Base-by-base conservation (phyloP, 2,113 vertebrate genomes). In the Albula goreensis region DNA sequence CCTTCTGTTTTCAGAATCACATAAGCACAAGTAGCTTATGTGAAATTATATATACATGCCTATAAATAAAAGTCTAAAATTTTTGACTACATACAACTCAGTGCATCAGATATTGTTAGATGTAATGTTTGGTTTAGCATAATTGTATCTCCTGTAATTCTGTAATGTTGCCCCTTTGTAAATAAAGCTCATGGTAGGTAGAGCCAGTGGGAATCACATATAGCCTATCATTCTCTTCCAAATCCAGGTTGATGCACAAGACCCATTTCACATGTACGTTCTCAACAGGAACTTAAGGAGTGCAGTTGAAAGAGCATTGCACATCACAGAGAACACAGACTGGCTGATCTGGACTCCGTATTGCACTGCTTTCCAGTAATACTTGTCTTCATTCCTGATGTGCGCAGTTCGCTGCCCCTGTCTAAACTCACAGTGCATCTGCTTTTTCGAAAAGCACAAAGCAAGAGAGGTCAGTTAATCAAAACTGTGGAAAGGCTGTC, bases 381-480 rank as follows among this genome's bases (percentile, higher is more conserved):
- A 86, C 90, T 3, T 51, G 70, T 81, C 89, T 86, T 88, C 88
- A 92, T 92, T 93, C 90, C 91, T 93, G 91, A 93, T 92, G 93
- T 92, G 6, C 0, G 91, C 90, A 91, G 91, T 92, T 90, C 90
- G 90, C 85, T 90, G 90, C 90, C 90, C 93, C 90, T 93, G 93
- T 92, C 91, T 88, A 91, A 91, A 90, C 92, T 93, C 93, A 93
- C 91, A 90, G 92, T 89, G 91, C 91, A 89, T 93, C 91, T 95
- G 94, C 90, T 93, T 84, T 9, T 70, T 90, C 90, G 91, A 93
- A 77, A 50, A 50, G 66, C 85, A 88, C 56, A 84, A 78, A 82
- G 81, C 57, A 51, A 70, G 31, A 49, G 83, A 79, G 19, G 57
- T 82, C 49, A 48, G 78, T 48, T 50, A 9, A 74, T n/a, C 11